Evolutionary conservation across 23 tunicate species (phyloP), one percentile per base, ranked within the genome.

Genomic region (Trididemnum nubilum): DNA sequence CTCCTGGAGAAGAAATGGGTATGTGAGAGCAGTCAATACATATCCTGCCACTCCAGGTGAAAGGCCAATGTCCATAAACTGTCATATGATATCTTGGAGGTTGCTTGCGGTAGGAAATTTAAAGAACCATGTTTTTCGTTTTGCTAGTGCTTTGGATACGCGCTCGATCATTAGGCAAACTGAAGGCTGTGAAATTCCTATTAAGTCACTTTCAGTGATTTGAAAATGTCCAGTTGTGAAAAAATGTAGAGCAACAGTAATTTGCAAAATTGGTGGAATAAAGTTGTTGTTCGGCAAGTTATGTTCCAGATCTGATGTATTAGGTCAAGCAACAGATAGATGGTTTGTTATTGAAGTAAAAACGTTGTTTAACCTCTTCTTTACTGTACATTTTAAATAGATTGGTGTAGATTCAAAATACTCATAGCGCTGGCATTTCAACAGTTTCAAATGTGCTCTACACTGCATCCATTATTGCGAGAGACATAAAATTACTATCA

Each of bases 11-110:
- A 32, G 26, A 18, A 32, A 61, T 81, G 36, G 85, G 85, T 2
- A 81, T 81, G 29, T 81, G 85, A 1, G 76, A 65, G 76, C 85
- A 81, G 36, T 64, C 75, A 38, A 80, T 80, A 28, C 54, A 40
- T n/a, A n/a, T 36, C 84, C 84, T 1, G 65, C 25, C 4, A 80
- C 75, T 33, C 28, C 49, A 1, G 84, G 84, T 36, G 65, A 35
- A 36, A 61, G 36, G 23, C 54, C 30, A 35, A 9, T 38, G 19
- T 36, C 5, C 19, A 37, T 29, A 66, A 64, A 80, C 2, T 73
- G 58, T n/a, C n/a, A 5, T n/a, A 26, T 70, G 22, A 61, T 21
- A 21, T 21, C 29, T 12, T 61, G 67, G 18, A 12, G 57, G 18
- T 49, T 49, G 57, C 15, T 70, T 70, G 15, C 37, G 4, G 76